phyloP scores from a whole-genome alignment of 2,888 invertebrate species.

The Mesorhabditis sp. region DNA sequence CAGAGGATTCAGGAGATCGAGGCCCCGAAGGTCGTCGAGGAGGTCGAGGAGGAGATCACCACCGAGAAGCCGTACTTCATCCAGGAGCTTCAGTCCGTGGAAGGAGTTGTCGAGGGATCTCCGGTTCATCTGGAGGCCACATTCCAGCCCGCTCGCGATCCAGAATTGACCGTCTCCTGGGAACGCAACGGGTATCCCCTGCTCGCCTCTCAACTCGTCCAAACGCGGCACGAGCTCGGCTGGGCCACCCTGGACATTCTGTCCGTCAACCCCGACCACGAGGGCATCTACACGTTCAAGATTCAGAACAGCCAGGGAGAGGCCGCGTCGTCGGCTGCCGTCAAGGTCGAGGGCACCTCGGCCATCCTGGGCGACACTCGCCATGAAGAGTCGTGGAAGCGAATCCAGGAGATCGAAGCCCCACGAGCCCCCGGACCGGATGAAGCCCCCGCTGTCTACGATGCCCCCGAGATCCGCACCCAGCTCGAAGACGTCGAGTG shows the following conservation, averaged over 20 bases:
- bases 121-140: constrained; percentile 92
- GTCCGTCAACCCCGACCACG: constrained; percentile 68
- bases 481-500: constrained; percentile 80
- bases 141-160: constrained; percentile 89
- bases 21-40: constrained; percentile 67
- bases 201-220: constrained; percentile 59
- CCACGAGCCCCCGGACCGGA: constrained; percentile 33
- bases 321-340: constrained; percentile 88
- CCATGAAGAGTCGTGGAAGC: constrained; percentile 85
- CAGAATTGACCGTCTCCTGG: constrained; percentile 67
- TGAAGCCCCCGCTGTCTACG: constrained; percentile 44
- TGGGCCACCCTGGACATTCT: constrained; percentile 82
- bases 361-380: constrained; percentile 75
- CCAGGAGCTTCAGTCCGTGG: constrained; percentile 85
- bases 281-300: constrained; percentile 88
- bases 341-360: constrained; percentile 65
- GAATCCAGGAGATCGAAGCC: constrained; percentile 68
- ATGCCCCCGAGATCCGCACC: constrained; percentile 68
- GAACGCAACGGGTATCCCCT: constrained; percentile 48
- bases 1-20: constrained; percentile 72
- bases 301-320: constrained; percentile 87
- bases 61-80: constrained; percentile 64
- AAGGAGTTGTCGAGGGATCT: constrained; percentile 78
- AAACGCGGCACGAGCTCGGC: constrained; percentile 74
- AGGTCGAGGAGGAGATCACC: constrained; percentile 69